Base-by-base conservation (phyloP, 2,888 invertebrate species). In the Camponotus fellah region DNA sequence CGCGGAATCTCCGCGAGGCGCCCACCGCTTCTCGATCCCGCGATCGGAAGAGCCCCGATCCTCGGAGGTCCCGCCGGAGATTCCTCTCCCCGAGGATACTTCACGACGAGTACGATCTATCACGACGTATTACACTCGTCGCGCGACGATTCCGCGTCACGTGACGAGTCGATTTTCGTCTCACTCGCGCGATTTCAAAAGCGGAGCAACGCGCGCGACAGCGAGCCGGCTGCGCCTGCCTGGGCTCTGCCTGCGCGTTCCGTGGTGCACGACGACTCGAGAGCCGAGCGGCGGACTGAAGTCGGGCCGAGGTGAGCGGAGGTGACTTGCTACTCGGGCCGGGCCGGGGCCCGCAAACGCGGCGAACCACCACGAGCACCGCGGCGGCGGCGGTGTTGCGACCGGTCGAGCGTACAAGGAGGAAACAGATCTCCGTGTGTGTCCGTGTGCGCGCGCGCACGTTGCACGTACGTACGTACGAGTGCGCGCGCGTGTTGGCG, bases 271-370 rank as follows among this genome's bases (percentile, higher is more conserved):
- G 92, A 92, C 92, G 92, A 92, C 92, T 93, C 91, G 92, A 90
- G 91, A 90, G 91, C 91, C 91, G 92, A 91, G 91, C 92, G 87
- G 49, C 92, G 90, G 89, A 92, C 92, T 92, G 91, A 92, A 88
- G 89, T 74, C 85, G 84, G 85, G 80, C 21, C 90, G 92, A 94
- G 93, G 94, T 94, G 93, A 94, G 92, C 94, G 93, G 93, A 93
- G 94, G 93, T 92, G 93, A 93, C 94, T 94, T 92, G 93, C 93
- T 93, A 93, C 92, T 89, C 90, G 87, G 81, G 83, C 87, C 85
- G 82, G 81, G 71, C 82, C 86, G 68, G 69, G 62, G 62, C 69
- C 66, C 88, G 85, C 3, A 46, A 26, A 82, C 56, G 58, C 75
- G 77, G 88, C 90, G 85, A 90, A 90, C 89, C 91, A 87, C 90